Evolutionary conservation across 2,113 vertebrate genomes (phyloP), one percentile per base, ranked within the genome.

Genomic region (Atherinomorus stipes): DNA sequence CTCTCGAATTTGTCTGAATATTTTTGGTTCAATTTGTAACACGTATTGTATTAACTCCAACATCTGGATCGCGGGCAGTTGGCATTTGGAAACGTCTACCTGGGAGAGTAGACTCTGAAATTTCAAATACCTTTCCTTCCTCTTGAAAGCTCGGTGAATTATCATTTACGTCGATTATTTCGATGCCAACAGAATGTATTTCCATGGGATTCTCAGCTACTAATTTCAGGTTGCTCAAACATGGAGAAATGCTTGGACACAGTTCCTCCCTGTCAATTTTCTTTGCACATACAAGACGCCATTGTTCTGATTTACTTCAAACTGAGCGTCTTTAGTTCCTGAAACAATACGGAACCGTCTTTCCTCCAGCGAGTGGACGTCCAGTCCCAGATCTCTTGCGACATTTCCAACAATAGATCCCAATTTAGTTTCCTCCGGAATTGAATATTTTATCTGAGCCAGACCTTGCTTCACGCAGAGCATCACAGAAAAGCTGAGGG

Each of bases 361-460:
- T 11, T 89, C 87, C 12, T 19, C 34, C 38, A 94, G 52, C 4
- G 80, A 77, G 51, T 70, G 64, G 26, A 85, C 45, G 0, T 94
- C 93, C 26, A 94, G 13, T 53, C 92, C 92, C 1, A 94, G 69
- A 85, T 94, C 92, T 16, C 89, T 91, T 3, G 90, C 91, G 2
- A 93, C 69, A 66, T 94, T 90, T 73, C 93, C 93, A 44, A 94
- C 89, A 71, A 85, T 38, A 1, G 81, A 71, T 56, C 90, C 93
- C 18, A 80, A 44, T 61, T 78, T 91, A 1, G 69, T 38, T 45
- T 94, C 91, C 51, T 94, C 93, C 18, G 80, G 89, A 72, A 92
- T 59, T 1, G 92, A 90, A 65, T 94, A 94, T 77, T 88, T 86
- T 10, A 93, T 88, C 72, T 94, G 92, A 51, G 86, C 82, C 21